These are phyloP conservation scores for Ptychobarbus kaznakovi DNA, from an alignment of 2,797 vertebrate genomes.

Conservation along the genomic window DNA sequence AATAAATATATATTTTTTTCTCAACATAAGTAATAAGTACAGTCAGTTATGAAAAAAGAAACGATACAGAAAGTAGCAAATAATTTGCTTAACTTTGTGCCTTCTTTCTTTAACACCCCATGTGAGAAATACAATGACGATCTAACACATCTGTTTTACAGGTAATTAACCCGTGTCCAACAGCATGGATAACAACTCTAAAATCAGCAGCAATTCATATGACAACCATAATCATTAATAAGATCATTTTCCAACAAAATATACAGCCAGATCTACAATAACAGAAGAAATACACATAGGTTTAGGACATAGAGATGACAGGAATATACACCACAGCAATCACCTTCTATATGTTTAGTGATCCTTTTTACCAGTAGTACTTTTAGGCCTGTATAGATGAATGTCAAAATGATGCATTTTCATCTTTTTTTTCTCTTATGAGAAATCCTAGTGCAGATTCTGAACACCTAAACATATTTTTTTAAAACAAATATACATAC, in stretches of 20 bases:
- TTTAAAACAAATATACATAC: slow-evolving; percentile 60
- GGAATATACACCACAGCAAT: slow-evolving; percentile 83
- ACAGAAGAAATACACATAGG: slow-evolving; percentile 79
- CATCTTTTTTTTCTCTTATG: slow-evolving; percentile 68
- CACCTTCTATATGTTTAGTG: slow-evolving; percentile 75
- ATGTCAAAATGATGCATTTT: slow-evolving; percentile 71
- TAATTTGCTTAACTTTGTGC: slow-evolving; percentile 69
- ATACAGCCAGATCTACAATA: slow-evolving; percentile 81
- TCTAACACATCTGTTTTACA: slow-evolving; percentile 79
- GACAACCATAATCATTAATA: slow-evolving; percentile 78
- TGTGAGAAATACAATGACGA: slow-evolving; percentile 77
- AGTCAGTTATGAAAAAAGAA: slow-evolving; percentile 64
- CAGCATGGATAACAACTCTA: slow-evolving; percentile 75
- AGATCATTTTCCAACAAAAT: slow-evolving; percentile 79
- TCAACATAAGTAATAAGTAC: slow-evolving; percentile 74
- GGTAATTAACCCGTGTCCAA: slow-evolving; percentile 76
- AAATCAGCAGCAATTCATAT: slow-evolving; percentile 81
- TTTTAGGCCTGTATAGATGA: slow-evolving; percentile 71
- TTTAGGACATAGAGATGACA: slow-evolving; percentile 82
- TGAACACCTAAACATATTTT: slow-evolving; percentile 62
- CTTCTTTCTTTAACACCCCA: slow-evolving; percentile 71
- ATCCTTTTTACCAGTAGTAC: slow-evolving; percentile 73
- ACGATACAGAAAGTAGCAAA: slow-evolving; percentile 73
- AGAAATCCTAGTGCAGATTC: slow-evolving; percentile 69
- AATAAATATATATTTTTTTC: slow-evolving; percentile 75